Base-by-base conservation (phyloP, 2,888 invertebrate species). In the Auanema freiburgensis region DNA sequence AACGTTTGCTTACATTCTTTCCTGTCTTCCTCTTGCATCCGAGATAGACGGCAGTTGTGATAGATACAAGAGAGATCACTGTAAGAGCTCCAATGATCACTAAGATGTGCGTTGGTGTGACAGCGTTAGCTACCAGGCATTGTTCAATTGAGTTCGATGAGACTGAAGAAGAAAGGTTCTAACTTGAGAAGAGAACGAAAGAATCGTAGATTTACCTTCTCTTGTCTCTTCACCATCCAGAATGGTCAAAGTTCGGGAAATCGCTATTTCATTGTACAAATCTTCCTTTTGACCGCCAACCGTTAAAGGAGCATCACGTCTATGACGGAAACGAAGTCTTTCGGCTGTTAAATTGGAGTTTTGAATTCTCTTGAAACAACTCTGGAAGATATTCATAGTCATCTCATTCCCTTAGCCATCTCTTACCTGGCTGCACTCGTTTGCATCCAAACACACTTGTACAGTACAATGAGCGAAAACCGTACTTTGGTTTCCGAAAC, bases 381-480 rank as follows among this genome's bases (percentile, higher is more conserved):
- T 57, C 76, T 76, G 66, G n/a, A n/a, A n/a, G n/a, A n/a, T n/a
- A n/a, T n/a, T n/a, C n/a, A n/a, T n/a, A n/a, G n/a, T n/a, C n/a
- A n/a, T n/a, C n/a, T n/a, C n/a, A n/a, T n/a, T n/a, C n/a, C n/a
- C n/a, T n/a, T n/a, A n/a, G n/a, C n/a, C n/a, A n/a, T n/a, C n/a
- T n/a, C n/a, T n/a, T 44, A 79, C 79, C 69, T 63, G 69, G 0
- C 63, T 59, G 59, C 79, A 79, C 53, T 78, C 79, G 23, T 73
- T 69, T 21, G 61, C 64, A 53, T 70, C 60, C 24, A 80, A 62
- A 60, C 79, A 80, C 8, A 80, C 79, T 69, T 78, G 72, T 10
- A 79, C 77, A 23, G 73, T 77, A 63, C 79, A 80, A 56, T 80
- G 79, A 0, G 71, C 79, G 59, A 79, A 80, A 8, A 80, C 78